A percentile compares a stretch with the other conserved stretches of the same genome.
Evolutionary conservation across 2,797 vertebrate genomes (phyloP).

Genomic region (Delichon dasypus): DNA sequence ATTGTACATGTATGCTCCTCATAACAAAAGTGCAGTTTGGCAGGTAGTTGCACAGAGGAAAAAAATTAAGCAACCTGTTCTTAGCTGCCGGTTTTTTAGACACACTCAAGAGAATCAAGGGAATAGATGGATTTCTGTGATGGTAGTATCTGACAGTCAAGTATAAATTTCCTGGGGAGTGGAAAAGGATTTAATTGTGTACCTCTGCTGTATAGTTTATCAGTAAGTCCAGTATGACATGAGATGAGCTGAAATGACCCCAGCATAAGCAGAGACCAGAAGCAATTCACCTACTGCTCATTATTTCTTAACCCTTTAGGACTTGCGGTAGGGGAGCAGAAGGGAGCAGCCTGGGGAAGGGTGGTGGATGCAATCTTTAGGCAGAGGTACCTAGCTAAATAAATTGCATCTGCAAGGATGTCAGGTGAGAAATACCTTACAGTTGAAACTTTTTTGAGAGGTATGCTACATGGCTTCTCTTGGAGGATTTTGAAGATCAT

Average conservation of each 20-base stretch:
- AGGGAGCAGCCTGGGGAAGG: neutral
- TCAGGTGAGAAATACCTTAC: neutral
- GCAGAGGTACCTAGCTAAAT: neutral
- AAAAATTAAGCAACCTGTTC: neutral
- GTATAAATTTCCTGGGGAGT: neutral
- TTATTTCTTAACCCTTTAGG: neutral
- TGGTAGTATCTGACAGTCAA: neutral
- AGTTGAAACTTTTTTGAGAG: neutral
- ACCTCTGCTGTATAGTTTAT: neutral
- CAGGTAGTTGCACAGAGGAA: neutral
- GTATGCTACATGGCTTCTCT: neutral
- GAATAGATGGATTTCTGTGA: neutral
- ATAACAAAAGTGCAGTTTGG: neutral
- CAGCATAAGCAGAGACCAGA: neutral
- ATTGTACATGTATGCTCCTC: rapidly evolving
- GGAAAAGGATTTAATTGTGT: neutral
- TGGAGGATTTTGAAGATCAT: neutral
- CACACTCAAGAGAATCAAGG: neutral
- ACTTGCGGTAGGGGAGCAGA: rapidly evolving
- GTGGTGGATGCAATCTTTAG: neutral
- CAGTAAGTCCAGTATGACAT: neutral
- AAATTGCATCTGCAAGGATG: neutral
- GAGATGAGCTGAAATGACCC: neutral
- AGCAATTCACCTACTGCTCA: neutral
- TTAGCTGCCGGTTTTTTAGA: neutral